These are phyloP conservation scores for Oedothorax gibbosus DNA, from an alignment of 1,140 invertebrate species.

Conservation along the genomic window DNA sequence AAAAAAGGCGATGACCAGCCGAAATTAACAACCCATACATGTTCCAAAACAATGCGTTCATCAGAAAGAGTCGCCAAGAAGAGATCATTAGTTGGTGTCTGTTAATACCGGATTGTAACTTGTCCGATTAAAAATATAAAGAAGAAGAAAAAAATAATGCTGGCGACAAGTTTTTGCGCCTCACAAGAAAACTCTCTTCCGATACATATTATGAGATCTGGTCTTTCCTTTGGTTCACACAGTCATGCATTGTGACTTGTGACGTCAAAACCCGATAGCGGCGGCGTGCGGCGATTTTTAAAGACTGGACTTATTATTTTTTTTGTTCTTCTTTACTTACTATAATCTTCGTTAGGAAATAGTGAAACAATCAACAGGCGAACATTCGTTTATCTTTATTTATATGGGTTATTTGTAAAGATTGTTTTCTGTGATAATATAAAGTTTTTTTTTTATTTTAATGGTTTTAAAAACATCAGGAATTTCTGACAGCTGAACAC, in stretches of 20 bases:
- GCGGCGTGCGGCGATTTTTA: neutral
- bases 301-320: neutral
- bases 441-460: too few species aligned
- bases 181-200: neutral
- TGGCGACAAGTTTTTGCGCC: neutral
- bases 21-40: neutral
- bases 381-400: too few species aligned
- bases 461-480: too few species aligned
- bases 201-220: constrained; percentile 20
- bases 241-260: neutral
- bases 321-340: too few species aligned
- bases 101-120: constrained; percentile 8
- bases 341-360: too few species aligned
- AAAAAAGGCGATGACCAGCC: neutral
- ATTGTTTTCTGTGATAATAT: too few species aligned
- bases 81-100: neutral
- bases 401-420: too few species aligned
- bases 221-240: neutral
- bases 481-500: too few species aligned
- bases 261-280: neutral
- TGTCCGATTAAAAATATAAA: neutral
- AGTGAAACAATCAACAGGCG: too few species aligned
- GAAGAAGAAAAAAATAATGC: neutral
- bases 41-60: constrained; percentile 4
- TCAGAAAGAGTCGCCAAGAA: neutral